phyloP scores from a whole-genome alignment of 2,888 invertebrate genomes.

The Leptodirus hochenwartii region DNA sequence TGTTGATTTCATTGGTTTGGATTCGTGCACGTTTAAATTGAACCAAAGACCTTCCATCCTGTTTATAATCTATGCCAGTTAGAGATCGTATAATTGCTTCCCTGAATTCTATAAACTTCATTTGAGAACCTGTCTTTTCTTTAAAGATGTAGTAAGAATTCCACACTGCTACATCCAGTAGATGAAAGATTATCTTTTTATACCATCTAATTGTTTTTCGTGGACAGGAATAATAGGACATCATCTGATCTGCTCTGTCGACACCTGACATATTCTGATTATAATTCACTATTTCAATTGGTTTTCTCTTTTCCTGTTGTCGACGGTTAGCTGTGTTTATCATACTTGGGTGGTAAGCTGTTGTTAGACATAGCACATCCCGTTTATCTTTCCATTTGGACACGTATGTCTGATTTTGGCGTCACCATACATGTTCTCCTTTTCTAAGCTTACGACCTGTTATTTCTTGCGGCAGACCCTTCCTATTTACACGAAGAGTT shows the following conservation, averaged over 20 bases:
- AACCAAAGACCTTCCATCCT: constrained; percentile 13
- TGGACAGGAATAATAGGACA: constrained; percentile 17
- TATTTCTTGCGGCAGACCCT: constrained; percentile 13
- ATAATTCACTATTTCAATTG: constrained; percentile 14
- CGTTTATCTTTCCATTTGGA: constrained; percentile 13
- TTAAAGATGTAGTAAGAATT: constrained; percentile 16
- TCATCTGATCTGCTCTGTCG: constrained; percentile 18
- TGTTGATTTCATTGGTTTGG: too few species aligned
- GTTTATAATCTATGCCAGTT: constrained; percentile 13
- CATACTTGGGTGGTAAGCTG: constrained; percentile 12
- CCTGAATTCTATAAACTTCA: constrained; percentile 13
- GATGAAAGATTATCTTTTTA: constrained; percentile 19
- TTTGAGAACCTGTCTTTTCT: constrained; percentile 13
- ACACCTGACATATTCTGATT: constrained; percentile 16
- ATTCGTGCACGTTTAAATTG: too few species aligned
- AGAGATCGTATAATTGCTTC: constrained; percentile 13
- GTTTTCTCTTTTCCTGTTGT: constrained; percentile 14
- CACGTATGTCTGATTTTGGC: constrained; percentile 11
- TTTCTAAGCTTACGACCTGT: constrained; percentile 11
- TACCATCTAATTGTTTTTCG: constrained; percentile 19
- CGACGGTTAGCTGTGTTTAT: constrained; percentile 10
- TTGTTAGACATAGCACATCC: constrained; percentile 13
- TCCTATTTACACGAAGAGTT: constrained; percentile 13
- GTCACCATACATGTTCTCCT: constrained; percentile 12
- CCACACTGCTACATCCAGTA: constrained; percentile 17